Evolutionary conservation across 2,888 invertebrate species (phyloP).

Genomic region (Eilema depressum): DNA sequence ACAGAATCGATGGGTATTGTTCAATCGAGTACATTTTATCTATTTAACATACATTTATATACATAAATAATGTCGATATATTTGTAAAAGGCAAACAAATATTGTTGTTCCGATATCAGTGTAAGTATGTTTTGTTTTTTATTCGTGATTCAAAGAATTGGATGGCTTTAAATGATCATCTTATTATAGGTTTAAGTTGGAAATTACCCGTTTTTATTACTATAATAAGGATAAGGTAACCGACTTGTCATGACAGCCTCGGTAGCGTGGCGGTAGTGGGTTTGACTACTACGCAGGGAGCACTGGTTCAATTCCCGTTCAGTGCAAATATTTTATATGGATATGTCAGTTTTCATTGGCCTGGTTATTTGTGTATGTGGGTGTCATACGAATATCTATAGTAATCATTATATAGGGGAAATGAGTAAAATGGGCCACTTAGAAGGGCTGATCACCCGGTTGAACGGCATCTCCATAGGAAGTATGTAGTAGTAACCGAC

Average conservation of each 20-base stretch:
- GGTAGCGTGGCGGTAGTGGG: too few relatives aligned
- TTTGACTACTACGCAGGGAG: too few relatives aligned
- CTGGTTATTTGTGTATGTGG: too few relatives aligned
- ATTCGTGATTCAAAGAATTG: constrained; percentile 36
- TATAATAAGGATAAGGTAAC: constrained; percentile 10
- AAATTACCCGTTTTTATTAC: constrained; percentile 19
- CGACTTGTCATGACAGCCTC: constrained; percentile 1
- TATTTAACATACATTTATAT: constrained; percentile 56
- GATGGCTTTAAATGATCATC: constrained; percentile 31
- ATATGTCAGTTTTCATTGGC: too few relatives aligned
- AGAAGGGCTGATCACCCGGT: too few relatives aligned
- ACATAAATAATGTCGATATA: constrained; percentile 50
- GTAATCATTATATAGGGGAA: too few relatives aligned
- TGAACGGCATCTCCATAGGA: too few relatives aligned
- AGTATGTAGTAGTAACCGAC: constrained; percentile 4
- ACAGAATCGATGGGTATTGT: constrained; percentile 56
- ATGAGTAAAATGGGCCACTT: too few relatives aligned
- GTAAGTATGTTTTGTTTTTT: constrained; percentile 46
- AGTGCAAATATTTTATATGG: too few relatives aligned
- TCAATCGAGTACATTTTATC: constrained; percentile 57
- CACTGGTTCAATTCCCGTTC: too few relatives aligned
- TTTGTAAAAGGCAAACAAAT: constrained; percentile 39
- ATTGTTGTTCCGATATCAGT: constrained; percentile 40
- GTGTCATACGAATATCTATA: too few relatives aligned
- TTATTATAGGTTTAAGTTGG: constrained; percentile 22